phyloP scores from a whole-genome alignment of 1,140 invertebrate genomes.

The Drosophila serrata region DNA sequence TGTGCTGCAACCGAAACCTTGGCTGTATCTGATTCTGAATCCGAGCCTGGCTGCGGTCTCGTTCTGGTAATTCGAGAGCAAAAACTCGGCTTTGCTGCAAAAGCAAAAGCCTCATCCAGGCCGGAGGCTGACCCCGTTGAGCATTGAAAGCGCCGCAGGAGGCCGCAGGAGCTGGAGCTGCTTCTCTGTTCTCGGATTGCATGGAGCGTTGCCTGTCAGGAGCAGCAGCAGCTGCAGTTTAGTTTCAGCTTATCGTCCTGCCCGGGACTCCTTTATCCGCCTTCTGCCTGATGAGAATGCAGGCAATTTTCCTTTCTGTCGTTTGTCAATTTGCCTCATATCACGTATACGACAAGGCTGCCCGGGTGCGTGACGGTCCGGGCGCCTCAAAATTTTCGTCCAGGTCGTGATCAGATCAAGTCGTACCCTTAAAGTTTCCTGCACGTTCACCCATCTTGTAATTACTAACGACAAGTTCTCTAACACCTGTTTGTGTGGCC shows the following conservation, averaged over 20 bases:
- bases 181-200: slow-evolving; percentile 41
- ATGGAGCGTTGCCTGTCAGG: slow-evolving; percentile 54
- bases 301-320: slow-evolving; percentile 58
- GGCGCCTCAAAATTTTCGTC: slow-evolving; percentile 18
- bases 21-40: slow-evolving; percentile 32
- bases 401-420: slow-evolving; percentile 42
- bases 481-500: slow-evolving; percentile 7
- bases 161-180: slow-evolving; percentile 17
- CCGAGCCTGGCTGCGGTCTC: slow-evolving; percentile 34
- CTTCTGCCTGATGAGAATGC: slow-evolving; percentile 28
- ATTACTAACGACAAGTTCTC: slow-evolving; percentile 30
- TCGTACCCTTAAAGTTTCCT: slow-evolving; percentile 24
- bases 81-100: slow-evolving; percentile 31
- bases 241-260: slow-evolving; percentile 57
- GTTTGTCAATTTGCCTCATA: slow-evolving; percentile 54
- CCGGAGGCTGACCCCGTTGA: slow-evolving; percentile 55
- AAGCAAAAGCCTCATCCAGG: slow-evolving; percentile 8
- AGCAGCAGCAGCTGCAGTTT: slow-evolving; percentile 32
- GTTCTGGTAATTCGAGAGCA: slow-evolving; percentile 53
- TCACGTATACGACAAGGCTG: slow-evolving; percentile 59
- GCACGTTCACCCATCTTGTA: slow-evolving; percentile 39
- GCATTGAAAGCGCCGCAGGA: slow-evolving; percentile 56
- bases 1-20: slow-evolving; percentile 15
- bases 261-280: slow-evolving; percentile 24
- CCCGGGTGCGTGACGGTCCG: slow-evolving; percentile 22